These are phyloP conservation scores for Drosophila pandora DNA, from an alignment of 1,140 invertebrate genomes.

Conservation along the genomic window DNA sequence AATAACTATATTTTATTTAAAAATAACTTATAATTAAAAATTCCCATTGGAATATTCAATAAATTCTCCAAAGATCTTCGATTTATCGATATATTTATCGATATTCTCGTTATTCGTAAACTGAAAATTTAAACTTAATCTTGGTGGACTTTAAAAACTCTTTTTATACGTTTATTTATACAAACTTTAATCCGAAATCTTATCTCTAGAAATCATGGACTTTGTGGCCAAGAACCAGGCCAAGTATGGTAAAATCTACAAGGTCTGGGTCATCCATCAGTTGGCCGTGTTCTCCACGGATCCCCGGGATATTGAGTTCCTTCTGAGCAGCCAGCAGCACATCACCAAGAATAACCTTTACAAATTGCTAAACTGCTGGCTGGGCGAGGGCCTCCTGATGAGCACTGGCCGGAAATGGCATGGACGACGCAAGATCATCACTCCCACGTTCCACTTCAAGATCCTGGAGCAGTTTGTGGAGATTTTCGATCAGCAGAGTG, in stretches of 20 bases:
- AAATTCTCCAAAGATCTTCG: too few relatives aligned
- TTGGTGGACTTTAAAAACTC: background rate
- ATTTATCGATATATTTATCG: too few relatives aligned
- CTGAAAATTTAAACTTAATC: background rate
- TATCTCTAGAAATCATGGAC: constrained; percentile 52
- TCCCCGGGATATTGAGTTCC: constrained; percentile 56
- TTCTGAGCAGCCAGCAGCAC: constrained; percentile 63
- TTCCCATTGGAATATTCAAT: too few relatives aligned
- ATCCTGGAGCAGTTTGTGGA: constrained; percentile 90
- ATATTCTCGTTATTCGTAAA: background rate
- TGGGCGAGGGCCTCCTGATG: constrained; percentile 83
- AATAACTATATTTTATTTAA: too few relatives aligned
- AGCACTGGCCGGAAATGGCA: constrained; percentile 77
- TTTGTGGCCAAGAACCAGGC: constrained; percentile 38
- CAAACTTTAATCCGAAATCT: background rate
- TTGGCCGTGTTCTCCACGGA: constrained; percentile 82
- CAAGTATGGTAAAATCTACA: constrained; percentile 85
- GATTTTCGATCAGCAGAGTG: constrained; percentile 88
- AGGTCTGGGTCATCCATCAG: constrained; percentile 85
- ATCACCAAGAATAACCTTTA: constrained; percentile 79
- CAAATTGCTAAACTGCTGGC: constrained; percentile 82
- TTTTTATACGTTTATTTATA: background rate
- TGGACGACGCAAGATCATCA: constrained; percentile 84
- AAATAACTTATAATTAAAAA: too few relatives aligned
- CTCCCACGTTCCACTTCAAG: constrained; percentile 93